Evolutionary conservation across 1,140 invertebrate species (phyloP).

Genomic region (Zaprionus davidi): DNA sequence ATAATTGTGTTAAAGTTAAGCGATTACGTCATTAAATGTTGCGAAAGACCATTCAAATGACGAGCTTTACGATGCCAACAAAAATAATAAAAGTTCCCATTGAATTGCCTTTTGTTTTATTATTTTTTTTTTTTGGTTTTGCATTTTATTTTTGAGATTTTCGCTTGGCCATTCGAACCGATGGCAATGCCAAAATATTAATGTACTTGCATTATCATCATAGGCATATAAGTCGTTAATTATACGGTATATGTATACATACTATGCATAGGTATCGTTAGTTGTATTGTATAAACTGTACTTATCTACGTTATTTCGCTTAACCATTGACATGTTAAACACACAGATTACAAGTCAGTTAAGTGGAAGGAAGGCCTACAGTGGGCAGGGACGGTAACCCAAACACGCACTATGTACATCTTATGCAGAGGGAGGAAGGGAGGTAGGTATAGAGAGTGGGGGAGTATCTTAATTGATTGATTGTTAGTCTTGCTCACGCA

Average conservation of each 20-base stretch:
- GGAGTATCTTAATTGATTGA: not conserved
- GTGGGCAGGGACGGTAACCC: not conserved
- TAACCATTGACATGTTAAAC: conserved; percentile 16
- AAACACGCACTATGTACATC: conserved; percentile 27
- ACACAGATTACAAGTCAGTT: conserved; percentile 20
- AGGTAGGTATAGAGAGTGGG: not conserved
- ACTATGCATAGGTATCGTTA: conserved; percentile 31
- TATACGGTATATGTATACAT: conserved; percentile 20
- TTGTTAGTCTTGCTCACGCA: conserved; percentile 7
- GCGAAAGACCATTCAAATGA: not conserved
- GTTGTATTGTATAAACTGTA: conserved; percentile 30
- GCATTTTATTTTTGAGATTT: conserved; percentile 42
- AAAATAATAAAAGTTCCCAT: not conserved
- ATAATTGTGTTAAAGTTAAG: not conserved
- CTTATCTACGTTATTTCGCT: conserved; percentile 16
- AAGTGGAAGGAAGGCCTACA: conserved; percentile 8
- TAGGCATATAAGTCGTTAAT: conserved; percentile 22
- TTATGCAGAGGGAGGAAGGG: not conserved
- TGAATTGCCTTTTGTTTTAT: not conserved
- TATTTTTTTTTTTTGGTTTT: conserved; percentile 8
- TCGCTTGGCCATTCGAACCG: conserved; percentile 17
- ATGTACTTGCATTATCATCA: conserved; percentile 30
- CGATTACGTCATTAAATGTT: not conserved
- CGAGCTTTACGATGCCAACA: not conserved
- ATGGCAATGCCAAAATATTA: conserved; percentile 35